phyloP scores from a whole-genome alignment of 2,113 vertebrate genomes.

The Lepus americanus region DNA sequence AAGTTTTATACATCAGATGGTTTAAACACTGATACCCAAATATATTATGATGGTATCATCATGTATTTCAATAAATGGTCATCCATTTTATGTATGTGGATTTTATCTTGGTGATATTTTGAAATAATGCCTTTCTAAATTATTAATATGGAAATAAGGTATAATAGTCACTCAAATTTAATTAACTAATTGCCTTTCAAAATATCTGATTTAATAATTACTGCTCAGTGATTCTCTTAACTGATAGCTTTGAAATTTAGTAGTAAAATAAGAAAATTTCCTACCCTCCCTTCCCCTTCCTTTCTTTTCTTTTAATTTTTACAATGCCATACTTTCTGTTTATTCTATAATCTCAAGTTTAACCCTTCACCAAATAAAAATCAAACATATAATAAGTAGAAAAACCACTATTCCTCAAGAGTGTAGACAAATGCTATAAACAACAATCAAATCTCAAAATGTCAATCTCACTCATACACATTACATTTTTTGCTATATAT shows the following conservation, averaged over 20 bases:
- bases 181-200: background rate
- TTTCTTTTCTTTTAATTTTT: too few relatives aligned
- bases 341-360: too few relatives aligned
- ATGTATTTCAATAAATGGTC: background rate
- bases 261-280: background rate
- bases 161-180: background rate
- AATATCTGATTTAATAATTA: background rate
- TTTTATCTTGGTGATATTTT: background rate
- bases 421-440: too few relatives aligned
- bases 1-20: background rate
- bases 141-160: background rate
- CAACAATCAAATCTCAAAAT: too few relatives aligned
- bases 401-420: too few relatives aligned
- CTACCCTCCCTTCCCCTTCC: too few relatives aligned
- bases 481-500: too few relatives aligned
- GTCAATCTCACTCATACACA: too few relatives aligned
- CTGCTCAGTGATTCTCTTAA: background rate
- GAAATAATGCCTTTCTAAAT: background rate
- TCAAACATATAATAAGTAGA: too few relatives aligned
- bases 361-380: too few relatives aligned
- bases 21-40: background rate
- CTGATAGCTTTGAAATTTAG: background rate
- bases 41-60: background rate
- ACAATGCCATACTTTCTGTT: too few relatives aligned
- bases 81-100: background rate